A percentile compares a stretch with the other conserved stretches of the same genome.
Evolutionary conservation across 1,140 invertebrate genomes (phyloP).

Genomic region (Drosophila dunni): DNA sequence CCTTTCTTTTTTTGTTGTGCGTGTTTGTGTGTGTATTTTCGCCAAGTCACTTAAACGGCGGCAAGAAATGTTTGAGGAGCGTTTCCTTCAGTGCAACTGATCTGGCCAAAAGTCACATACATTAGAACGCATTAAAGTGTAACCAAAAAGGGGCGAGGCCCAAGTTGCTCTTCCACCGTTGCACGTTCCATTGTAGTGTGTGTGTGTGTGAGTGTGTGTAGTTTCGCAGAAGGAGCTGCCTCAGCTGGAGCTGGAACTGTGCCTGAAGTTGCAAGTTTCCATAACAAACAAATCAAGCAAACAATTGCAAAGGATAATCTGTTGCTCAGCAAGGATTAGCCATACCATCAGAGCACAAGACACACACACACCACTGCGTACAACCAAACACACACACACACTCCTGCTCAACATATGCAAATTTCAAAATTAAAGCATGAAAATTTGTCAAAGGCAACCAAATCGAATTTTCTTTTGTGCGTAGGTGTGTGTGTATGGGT

Average conservation of each 20-base stretch:
- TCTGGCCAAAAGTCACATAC: constrained; percentile 80
- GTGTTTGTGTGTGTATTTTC: constrained; percentile 25
- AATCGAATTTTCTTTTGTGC: constrained; percentile 30
- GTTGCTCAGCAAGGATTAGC: constrained; percentile 80
- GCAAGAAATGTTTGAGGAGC: constrained; percentile 53
- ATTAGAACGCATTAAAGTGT: constrained; percentile 83
- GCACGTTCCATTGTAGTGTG: constrained; percentile 58
- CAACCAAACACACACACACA: not conserved
- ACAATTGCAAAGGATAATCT: constrained; percentile 81
- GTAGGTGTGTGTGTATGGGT: constrained; percentile 2
- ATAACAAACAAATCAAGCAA: constrained; percentile 80
- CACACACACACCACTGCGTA: constrained; percentile 3
- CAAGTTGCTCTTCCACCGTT: constrained; percentile 20
- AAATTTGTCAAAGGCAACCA: constrained; percentile 63
- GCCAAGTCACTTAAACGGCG: constrained; percentile 74
- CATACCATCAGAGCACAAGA: constrained; percentile 27
- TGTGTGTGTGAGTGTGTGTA: constrained; percentile 35
- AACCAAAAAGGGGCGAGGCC: constrained; percentile 70
- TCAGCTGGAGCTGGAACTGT: constrained; percentile 3
- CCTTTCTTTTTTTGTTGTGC: too few relatives aligned
- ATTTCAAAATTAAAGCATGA: constrained; percentile 80
- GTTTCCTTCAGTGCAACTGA: constrained; percentile 36
- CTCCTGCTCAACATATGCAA: constrained; percentile 59
- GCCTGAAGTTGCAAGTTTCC: constrained; percentile 23
- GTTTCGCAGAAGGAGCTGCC: constrained; percentile 19